Percentiles rank a stretch among this genome's conserved stretches.
phyloP scores from a whole-genome alignment of 2,113 vertebrate genomes.

The Meriones unguiculatus region DNA sequence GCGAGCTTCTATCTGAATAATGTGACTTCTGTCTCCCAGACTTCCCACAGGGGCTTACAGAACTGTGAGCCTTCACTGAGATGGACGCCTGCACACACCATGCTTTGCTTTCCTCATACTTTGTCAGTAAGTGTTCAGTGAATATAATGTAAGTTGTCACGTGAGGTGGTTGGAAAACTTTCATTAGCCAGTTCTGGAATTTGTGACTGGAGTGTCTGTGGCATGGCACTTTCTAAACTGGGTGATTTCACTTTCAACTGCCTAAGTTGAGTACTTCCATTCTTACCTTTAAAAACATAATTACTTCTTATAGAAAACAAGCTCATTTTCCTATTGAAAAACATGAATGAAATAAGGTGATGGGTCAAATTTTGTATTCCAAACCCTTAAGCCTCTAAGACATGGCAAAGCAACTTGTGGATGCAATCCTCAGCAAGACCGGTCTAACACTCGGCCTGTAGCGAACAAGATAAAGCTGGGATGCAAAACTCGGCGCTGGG shows the following conservation, averaged over 20 bases:
- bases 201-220: neutral
- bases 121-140: neutral
- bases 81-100: constrained; percentile 4
- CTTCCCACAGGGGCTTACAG: neutral
- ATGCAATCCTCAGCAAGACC: neutral
- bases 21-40: neutral
- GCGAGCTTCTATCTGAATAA: neutral
- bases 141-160: constrained; percentile 34
- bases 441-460: neutral
- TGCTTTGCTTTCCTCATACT: neutral
- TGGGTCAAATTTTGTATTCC: neutral
- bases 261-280: neutral
- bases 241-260: constrained; percentile 7
- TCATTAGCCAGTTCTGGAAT: constrained; percentile 29
- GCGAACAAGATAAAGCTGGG: neutral
- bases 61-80: constrained; percentile 5
- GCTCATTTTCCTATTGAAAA: neutral
- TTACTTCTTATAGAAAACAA: neutral
- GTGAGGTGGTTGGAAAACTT: constrained; percentile 18
- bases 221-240: neutral
- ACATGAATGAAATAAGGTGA: neutral
- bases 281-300: neutral
- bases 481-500: neutral
- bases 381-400: neutral
- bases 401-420: neutral